These are phyloP conservation scores for Rhopalosiphum nymphaeae DNA, from an alignment of 2,888 invertebrate species.

Conservation along the genomic window DNA sequence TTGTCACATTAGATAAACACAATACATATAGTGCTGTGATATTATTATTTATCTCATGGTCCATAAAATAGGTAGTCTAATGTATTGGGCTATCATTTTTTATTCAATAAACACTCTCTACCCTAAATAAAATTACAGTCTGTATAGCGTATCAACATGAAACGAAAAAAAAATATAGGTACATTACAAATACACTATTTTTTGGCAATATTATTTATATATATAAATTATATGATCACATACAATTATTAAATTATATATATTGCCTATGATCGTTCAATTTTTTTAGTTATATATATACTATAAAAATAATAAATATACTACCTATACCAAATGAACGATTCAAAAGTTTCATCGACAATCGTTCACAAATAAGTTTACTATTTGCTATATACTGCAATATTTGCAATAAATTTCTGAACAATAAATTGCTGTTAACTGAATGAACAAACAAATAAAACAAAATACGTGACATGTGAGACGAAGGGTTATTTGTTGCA, in stretches of 20 bases:
- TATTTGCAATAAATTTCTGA: not conserved
- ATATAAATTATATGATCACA: not conserved
- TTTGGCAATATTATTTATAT: not conserved
- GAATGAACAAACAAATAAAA: not conserved
- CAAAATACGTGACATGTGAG: not conserved
- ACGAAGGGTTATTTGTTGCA: not conserved
- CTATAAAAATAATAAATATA: not conserved
- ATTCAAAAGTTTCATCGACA: not conserved
- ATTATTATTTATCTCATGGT: conserved; percentile 5
- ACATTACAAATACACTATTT: not conserved
- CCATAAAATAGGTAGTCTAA: conserved; percentile 3
- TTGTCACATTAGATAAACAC: conserved; percentile 15
- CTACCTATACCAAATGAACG: not conserved
- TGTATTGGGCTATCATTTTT: not conserved
- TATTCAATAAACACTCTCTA: not conserved
- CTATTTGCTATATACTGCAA: not conserved
- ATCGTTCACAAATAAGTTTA: not conserved
- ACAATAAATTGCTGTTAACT: not conserved
- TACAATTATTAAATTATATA: not conserved
- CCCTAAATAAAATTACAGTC: not conserved
- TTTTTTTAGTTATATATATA: not conserved
- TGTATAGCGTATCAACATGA: not conserved
- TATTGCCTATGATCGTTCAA: not conserved
- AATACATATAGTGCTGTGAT: not conserved
- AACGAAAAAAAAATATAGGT: not conserved